Conservation (phyloP, 2,888 invertebrate genomes). For the Xestia xanthographa region DNA sequence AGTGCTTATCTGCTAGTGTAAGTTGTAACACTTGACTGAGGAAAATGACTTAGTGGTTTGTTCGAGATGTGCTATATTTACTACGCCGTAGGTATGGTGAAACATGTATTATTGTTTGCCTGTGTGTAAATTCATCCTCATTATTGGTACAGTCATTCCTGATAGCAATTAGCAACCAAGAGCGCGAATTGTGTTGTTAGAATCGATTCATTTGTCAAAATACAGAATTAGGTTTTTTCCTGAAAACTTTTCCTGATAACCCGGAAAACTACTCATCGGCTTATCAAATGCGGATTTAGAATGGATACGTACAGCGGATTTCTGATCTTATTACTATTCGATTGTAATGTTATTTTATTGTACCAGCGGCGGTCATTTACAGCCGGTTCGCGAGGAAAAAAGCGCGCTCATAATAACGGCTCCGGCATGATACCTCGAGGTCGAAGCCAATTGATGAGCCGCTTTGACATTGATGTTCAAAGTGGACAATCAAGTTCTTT, state of each 20-base stretch:
- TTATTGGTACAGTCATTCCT: conserved; percentile 23
- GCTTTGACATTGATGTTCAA: conserved; percentile 67
- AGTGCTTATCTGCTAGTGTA: conserved; percentile 55
- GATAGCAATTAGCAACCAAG: neutral
- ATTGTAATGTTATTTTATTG: conserved; percentile 1
- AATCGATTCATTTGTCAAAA: neutral
- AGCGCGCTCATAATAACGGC: conserved; percentile 37
- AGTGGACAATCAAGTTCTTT: conserved; percentile 66
- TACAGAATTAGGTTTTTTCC: neutral
- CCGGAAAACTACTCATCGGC: neutral
- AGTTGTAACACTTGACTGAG: conserved; percentile 57
- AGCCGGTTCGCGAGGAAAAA: conserved; percentile 25
- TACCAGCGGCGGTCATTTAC: conserved; percentile 12
- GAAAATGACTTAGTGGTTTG: conserved; percentile 56
- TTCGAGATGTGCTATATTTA: conserved; percentile 49
- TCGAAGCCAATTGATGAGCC: conserved; percentile 56
- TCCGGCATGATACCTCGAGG: conserved; percentile 58
- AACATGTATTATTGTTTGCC: conserved; percentile 3
- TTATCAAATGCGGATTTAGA: neutral
- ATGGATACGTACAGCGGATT: neutral
- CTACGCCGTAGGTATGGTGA: conserved; percentile 8
- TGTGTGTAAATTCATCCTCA: conserved; percentile 2
- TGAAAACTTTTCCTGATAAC: neutral
- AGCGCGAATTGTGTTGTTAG: neutral
- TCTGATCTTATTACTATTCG: neutral